A percentile compares a stretch with the other conserved stretches of the same genome.
Evolutionary conservation across 2,888 invertebrate genomes (phyloP).

Genomic region (Petrophora chlorosata): DNA sequence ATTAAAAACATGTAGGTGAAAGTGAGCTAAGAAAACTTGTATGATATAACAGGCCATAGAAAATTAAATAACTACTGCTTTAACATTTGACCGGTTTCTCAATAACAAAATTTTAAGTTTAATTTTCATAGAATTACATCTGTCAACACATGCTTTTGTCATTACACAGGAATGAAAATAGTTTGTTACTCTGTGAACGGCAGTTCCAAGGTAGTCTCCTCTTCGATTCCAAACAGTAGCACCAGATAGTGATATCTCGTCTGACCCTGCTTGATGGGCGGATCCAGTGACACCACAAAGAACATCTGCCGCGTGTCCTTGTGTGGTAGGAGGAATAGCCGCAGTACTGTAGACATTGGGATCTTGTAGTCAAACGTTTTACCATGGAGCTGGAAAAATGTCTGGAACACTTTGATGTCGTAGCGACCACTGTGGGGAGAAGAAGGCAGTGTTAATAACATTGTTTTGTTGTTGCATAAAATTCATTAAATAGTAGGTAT

Average conservation of each 20-base stretch:
- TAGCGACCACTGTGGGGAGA: conserved; percentile 91
- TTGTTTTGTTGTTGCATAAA: too few relatives aligned
- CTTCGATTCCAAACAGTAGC: conserved; percentile 96
- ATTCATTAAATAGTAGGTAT: too few relatives aligned
- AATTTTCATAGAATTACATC: too few relatives aligned
- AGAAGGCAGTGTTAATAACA: too few relatives aligned
- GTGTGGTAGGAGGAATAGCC: conserved; percentile 97
- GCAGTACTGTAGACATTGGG: conserved; percentile 97
- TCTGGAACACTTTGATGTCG: conserved; percentile 96
- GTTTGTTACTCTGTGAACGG: conserved; percentile 93
- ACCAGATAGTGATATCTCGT: conserved; percentile 99
- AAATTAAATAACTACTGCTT: too few relatives aligned
- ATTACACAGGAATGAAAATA: too few relatives aligned
- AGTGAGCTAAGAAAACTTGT: too few relatives aligned
- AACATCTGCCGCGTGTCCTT: conserved; percentile 99
- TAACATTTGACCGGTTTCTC: too few relatives aligned
- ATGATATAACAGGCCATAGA: too few relatives aligned
- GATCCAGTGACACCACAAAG: conserved; percentile 98
- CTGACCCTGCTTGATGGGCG: conserved; percentile 99
- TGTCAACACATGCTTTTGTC: too few relatives aligned
- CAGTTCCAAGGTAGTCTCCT: conserved; percentile 95
- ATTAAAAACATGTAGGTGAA: too few relatives aligned
- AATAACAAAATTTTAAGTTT: too few relatives aligned
- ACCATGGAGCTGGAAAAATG: conserved; percentile 88
- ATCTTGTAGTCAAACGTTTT: conserved; percentile 99